These are phyloP conservation scores for Phragmatobia fuliginosa DNA, from an alignment of 2,888 invertebrate genomes.

Conservation along the genomic window DNA sequence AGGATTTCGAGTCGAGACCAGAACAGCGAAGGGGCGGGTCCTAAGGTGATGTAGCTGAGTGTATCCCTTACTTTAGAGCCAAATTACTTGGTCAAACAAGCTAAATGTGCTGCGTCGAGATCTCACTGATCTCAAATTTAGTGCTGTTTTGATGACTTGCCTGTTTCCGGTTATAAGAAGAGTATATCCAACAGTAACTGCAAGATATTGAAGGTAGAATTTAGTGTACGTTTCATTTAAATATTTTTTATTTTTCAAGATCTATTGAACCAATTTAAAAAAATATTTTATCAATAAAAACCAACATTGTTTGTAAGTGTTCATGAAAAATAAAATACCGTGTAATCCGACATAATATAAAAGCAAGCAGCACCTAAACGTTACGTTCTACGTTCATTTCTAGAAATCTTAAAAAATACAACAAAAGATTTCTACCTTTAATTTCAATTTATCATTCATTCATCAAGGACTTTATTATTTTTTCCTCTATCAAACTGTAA, in stretches of 20 bases:
- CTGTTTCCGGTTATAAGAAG: background rate
- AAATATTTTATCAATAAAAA: no score
- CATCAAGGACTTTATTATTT: no score
- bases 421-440: no score
- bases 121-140: conserved; percentile 17
- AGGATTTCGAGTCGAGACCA: conserved; percentile 30
- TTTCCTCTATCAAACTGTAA: no score
- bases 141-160: conserved; percentile 27
- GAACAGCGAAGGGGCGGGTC: conserved; percentile 64
- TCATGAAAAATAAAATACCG: no score
- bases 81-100: conserved; percentile 52
- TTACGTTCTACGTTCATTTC: no score
- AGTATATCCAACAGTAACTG: background rate
- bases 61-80: conserved; percentile 49
- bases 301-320: no score
- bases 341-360: no score
- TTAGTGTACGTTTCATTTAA: background rate
- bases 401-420: no score
- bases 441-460: no score
- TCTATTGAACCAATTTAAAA: no score
- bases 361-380: no score
- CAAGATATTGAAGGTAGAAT: background rate
- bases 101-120: conserved; percentile 44
- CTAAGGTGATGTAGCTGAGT: conserved; percentile 58
- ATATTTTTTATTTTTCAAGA: background rate